Base-by-base conservation (phyloP, 2,888 invertebrate species). In the Helleia helle region DNA sequence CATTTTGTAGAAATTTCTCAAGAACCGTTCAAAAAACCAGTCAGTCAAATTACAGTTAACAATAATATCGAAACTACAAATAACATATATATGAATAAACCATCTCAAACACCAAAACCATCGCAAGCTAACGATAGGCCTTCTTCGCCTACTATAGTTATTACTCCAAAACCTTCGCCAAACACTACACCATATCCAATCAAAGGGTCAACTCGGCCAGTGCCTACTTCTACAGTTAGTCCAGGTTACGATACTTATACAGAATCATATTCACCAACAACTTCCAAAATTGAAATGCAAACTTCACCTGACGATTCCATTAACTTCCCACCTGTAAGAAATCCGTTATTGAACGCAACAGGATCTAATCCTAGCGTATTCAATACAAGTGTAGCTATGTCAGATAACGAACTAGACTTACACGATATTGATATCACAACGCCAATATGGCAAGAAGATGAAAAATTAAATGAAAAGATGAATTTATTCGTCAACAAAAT, bases 241-340 rank as follows among this genome's bases (percentile, higher is more conserved):
- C 51, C 81, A 50, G 54, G 61, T 49, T 58, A 71, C 24, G 76
- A 80, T 26, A 57, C 58, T 0, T 71, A 61, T 8, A 65, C 71
- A 1, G 79, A 83, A 36, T 63, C 50, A 12, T 58, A 60, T 42
- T 57, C 68, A 3, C 67, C 69, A 29, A 77, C 83, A 0, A 84
- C 83, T 0, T 58, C 59, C 4, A 79, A 68, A 47, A 71, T 72
- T 14, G 90, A 91, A 52, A 77, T 88, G 4, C 90, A 90, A 48
- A 90, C 92, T 0, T 88, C 89, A 0, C 86, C 88, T 0, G 90
- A 92, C 55, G 91, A 93, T 47, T 72, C 90, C 13, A 90, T 90
- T 24, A 93, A 93, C 55, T 95, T 95, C 76, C 94, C 94, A 9
- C 94, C 94, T 0, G 94, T 94, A 0, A 87, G 94, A 34, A 93